Conservation (phyloP, 2,797 vertebrate species). For the Gymnopithys bicolor region DNA sequence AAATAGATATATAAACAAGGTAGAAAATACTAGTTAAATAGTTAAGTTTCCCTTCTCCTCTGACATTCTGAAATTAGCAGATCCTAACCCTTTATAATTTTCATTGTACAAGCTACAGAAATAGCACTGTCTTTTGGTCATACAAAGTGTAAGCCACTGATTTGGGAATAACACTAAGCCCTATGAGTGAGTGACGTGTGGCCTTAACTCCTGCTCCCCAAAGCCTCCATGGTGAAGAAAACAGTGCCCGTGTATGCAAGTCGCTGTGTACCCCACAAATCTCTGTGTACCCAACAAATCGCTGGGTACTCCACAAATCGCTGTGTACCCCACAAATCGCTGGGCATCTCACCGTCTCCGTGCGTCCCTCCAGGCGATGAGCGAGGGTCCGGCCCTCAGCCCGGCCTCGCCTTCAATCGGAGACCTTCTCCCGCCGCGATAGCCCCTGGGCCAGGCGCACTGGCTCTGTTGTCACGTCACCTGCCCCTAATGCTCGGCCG, state of each 20-base stretch:
- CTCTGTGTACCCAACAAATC: not conserved
- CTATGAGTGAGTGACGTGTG: accelerated
- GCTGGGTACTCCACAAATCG: too few relatives aligned
- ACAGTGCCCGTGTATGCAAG: accelerated
- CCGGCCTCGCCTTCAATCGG: not conserved
- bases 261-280: not conserved
- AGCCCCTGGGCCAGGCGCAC: not conserved
- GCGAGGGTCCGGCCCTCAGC: not conserved
- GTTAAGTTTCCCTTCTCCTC: not conserved
- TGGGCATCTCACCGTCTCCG: not conserved
- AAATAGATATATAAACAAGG: not conserved
- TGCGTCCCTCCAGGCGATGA: accelerated
- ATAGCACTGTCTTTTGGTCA: not conserved
- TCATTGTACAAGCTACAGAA: not conserved
- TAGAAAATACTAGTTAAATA: not conserved
- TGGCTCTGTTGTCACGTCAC: accelerated
- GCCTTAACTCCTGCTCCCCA: not conserved
- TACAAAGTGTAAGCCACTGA: not conserved
- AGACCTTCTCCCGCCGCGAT: accelerated
- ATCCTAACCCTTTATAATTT: not conserved
- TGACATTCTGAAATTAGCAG: not conserved
- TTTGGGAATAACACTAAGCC: not conserved
- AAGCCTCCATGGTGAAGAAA: not conserved
- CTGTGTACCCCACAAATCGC: not conserved
- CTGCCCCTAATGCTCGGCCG: not conserved